Evolutionary conservation across 2,113 vertebrate species (phyloP), one percentile per base, ranked within the genome.

Genomic region (Poecile atricapillus): DNA sequence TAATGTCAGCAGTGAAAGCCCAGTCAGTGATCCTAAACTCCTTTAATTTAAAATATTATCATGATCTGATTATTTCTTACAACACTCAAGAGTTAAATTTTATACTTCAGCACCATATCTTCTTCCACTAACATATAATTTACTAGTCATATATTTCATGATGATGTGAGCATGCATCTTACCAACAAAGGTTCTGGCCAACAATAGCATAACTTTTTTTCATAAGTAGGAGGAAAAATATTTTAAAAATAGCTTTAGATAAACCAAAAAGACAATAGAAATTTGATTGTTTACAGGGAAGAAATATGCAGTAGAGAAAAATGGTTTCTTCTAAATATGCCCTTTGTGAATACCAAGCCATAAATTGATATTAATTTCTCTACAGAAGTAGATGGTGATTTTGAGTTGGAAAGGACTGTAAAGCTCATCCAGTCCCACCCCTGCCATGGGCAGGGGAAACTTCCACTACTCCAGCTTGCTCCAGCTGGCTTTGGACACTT

Each of bases 151-250:
- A 47, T 88, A 55, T 86, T 93, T 95, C 46, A 70, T 77, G 55
- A 86, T 92, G 82, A 95, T 93, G 52, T 83, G 55, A 95, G 64
- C 67, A 60, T 92, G 35, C 63, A 88, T 92, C 75, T 88, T 67
- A 83, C 68, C 69, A 94, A 62, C 5, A 81, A 78, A 92, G 37
- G 30, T 64, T 93, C 56, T 83, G 35, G 79, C 94, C 76, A 96
- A 88, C 19, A 77, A 92, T 24, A 95, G 44, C 85, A 93, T 94
- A 9, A 63, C 43, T 86, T 95, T 52, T 46, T 93, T 69, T 75
- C 79, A 56, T 56, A 81, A 81, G 47, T 46, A 87, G 52, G 56
- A 90, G 80, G 79, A 75, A 92, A 90, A 91, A 59, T 65, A 59
- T 76, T 90, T 92, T 90, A 1, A 65, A 97, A 90, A 85, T 82